phyloP scores from a whole-genome alignment of 2,113 vertebrate species.

The Grus americana region DNA sequence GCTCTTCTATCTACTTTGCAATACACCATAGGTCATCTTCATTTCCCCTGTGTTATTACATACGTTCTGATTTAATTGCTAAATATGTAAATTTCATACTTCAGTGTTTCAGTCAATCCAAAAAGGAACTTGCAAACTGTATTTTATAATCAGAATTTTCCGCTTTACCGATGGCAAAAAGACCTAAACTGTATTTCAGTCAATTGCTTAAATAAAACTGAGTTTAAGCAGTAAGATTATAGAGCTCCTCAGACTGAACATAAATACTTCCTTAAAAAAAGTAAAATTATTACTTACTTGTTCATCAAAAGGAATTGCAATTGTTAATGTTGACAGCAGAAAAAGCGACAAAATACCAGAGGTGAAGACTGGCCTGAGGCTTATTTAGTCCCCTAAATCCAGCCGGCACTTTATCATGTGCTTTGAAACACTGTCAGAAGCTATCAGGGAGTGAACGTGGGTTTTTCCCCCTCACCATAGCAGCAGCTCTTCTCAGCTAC shows the following conservation, averaged over 20 bases:
- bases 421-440: not conserved
- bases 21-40: not conserved
- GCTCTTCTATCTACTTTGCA: not conserved
- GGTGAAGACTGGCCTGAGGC: not conserved
- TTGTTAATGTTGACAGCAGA: not conserved
- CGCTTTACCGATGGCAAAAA: not conserved
- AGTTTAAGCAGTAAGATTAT: not conserved
- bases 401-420: rapidly evolving
- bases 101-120: not conserved
- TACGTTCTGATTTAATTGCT: not conserved
- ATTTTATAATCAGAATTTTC: not conserved
- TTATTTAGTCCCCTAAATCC: not conserved
- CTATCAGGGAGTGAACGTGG: not conserved
- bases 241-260: not conserved
- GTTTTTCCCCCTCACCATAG: not conserved
- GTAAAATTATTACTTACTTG: constrained; percentile 46
- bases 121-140: not conserved
- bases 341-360: not conserved
- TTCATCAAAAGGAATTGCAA: constrained; percentile 5
- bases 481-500: not conserved
- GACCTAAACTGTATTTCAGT: not conserved
- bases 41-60: not conserved
- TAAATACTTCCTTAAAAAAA: not conserved
- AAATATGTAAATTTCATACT: not conserved
- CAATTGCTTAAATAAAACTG: not conserved